Conservation (phyloP, 2,113 vertebrate genomes). For the Clarias batrachus region DNA sequence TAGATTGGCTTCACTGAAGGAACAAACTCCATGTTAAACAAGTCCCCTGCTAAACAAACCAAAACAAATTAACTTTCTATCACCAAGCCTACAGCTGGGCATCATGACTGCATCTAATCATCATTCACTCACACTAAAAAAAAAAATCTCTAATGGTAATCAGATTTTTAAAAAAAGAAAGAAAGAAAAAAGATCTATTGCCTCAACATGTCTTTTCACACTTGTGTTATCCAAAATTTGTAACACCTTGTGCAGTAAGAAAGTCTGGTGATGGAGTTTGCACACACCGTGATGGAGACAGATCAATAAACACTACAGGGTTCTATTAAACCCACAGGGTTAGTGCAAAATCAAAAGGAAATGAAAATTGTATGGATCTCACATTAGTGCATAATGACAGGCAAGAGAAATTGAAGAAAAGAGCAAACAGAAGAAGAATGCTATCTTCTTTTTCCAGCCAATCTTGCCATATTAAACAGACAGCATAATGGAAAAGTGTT, state of each 20-base stretch:
- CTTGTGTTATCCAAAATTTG: constrained; percentile 20
- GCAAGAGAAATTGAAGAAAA: not conserved
- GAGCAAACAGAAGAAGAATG: not conserved
- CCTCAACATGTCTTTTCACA: not conserved
- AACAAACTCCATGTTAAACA: not conserved
- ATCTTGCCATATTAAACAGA: not conserved
- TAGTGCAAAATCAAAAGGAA: constrained; percentile 2
- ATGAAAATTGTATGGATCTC: not conserved
- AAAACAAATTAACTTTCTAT: not conserved
- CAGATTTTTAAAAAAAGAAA: not conserved
- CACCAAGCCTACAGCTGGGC: not conserved
- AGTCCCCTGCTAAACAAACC: not conserved
- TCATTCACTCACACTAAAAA: not conserved
- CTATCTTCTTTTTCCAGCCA: not conserved
- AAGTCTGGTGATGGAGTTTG: constrained; percentile 4
- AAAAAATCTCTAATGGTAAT: not conserved
- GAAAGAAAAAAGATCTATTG: not conserved
- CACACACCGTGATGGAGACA: not conserved
- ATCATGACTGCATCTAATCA: not conserved
- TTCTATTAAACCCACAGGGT: constrained; percentile 20
- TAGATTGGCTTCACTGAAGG: not conserved
- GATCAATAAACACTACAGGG: constrained; percentile 45
- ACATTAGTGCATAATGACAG: not conserved
- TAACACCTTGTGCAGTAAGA: constrained; percentile 21
- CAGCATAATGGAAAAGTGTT: not conserved